Base-by-base conservation (phyloP, 2,113 vertebrate genomes). In the Galeopterus variegatus region DNA sequence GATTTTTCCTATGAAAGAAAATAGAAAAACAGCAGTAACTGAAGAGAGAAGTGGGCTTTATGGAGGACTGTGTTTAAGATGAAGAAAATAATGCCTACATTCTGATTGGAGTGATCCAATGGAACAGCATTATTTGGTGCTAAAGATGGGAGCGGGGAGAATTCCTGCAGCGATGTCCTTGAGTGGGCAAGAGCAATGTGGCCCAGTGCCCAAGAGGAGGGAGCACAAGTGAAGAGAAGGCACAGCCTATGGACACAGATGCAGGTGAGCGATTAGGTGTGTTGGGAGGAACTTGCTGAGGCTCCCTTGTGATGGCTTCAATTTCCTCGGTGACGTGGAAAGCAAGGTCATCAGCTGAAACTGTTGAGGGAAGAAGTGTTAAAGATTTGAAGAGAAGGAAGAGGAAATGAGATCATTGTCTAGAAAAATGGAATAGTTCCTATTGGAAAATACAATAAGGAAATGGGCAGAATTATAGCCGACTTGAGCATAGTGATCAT, bases 331-430 rank as follows among this genome's bases (percentile, higher is more conserved):
- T 9, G 26, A 97, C 62, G 14, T 48, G 6, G 50, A 75, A 85
- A 76, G 45, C 24, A 56, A 75, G 26, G 14, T 64, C 70, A 84
- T 48, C 70, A 45, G 36, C 58, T 70, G 17, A 90, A 84, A 67
- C 12, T 69, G 8, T 48, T 33, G 36, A 75, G 1, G 28, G 15
- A 77, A 14, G 19, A n/a, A 18, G 52, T 10, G 12, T 41, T n/a
- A 90, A 67, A 70, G 7, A 0, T 54, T 72, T 18, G 24, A 69
- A 48, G 33, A 87, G 23, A 90, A 85, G 31, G 15, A 92, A 93
- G 17, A 95, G 14, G 24, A 93, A 87, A 56, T 56, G 33, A 93
- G 92, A 93, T 67, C 48, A 18, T 28, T 75, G 2, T 41, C n/a
- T 65, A 69, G 75, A 14, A 56, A 91, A 36, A 92, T 1, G 70